Base-by-base conservation (phyloP, 1,140 invertebrate genomes). In the Aphaenogaster ashmeadi region DNA sequence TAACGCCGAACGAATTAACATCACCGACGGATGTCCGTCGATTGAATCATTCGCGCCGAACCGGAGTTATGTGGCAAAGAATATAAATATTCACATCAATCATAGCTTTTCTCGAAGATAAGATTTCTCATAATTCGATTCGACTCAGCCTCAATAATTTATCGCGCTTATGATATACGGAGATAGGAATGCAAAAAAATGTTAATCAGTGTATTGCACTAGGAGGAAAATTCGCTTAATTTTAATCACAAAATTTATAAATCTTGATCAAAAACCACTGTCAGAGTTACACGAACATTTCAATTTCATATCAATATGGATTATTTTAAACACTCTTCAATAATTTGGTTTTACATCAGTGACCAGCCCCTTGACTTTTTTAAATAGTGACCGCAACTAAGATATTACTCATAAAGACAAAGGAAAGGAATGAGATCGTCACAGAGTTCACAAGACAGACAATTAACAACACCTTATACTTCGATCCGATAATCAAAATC, bases 71-170 rank as follows among this genome's bases (percentile, higher is more conserved):
- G 67, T 58, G 27, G 0, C 8, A 7, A n/a, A n/a, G 44, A 11
- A 74, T 58, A 38, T 33, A 69, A 69, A 54, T 41, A 69, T 71
- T 71, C 78, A 21, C 52, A 7, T 75, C n/a, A 21, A 77, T 27
- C 13, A 41, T 13, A 13, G 11, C 3, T 33, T 1, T 72, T 3
- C 15, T 56, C 8, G 15, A 66, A 50, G 13, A 74, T 13, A 7
- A 36, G 6, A 4, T 38, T 64, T 27, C 6, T 58, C 47, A 21
- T 27, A 27, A 72, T 71, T n/a, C 11, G 9, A 56, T 44, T 41
- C 36, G 21, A 13, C 33, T 77, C 56, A 21, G 56, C 21, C 21
- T 41, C 13, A 36, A 80, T 21, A 21, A 38, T 27, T 71, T 69
- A 54, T 44, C 36, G 21, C 44, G 11, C 4, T 66, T 21, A n/a